Evolutionary conservation across 2,888 invertebrate species (phyloP), one percentile per base, ranked within the genome.

Genomic region (Maniola hyperantus): DNA sequence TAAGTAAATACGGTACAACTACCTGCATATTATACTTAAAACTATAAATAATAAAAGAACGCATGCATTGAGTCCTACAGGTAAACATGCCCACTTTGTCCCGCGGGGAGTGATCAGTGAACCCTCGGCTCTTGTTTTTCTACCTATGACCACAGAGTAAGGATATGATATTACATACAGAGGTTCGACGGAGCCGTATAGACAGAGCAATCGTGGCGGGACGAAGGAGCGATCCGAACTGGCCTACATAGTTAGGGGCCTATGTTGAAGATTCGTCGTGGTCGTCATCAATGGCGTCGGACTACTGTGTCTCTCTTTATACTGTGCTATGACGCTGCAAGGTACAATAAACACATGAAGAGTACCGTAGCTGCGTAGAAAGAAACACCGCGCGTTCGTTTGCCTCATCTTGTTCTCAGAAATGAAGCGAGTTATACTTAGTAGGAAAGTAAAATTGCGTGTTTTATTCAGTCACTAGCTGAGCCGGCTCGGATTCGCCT

Each of bases 351-450:
- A 78, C 77, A 83, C 74, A 80, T 77, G 77, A 84, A n/a, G 44
- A 51, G 34, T 62, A 83, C 82, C 81, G 77, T 74, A 73, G 71
- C 71, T n/a, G n/a, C n/a, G n/a, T n/a, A n/a, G n/a, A n/a, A 83
- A 85, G 81, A 83, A 83, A 84, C 82, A 79, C 80, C 75, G 76
- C 62, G 81, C 81, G 83, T 84, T 82, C 85, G 77, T 85, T 83
- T 79, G 83, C 81, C 82, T 82, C 82, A 74, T 78, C 77, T 76
- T 70, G 73, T 78, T 80, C 81, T 80, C 73, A 78, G 78, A 80
- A 79, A 74, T 72, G 75, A 75, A 75, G 79, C 80, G 81, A 77
- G 80, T 51, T 53, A n/a, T n/a, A 13, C 5, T 54, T n/a, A 54
- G 36, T 36, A 55, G 55, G 34, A 55, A 36, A 18, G 15, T 55